Percentiles rank a stretch among this genome's conserved stretches.
These are phyloP conservation scores for Dicyrtoma fusca DNA, from an alignment of 2,888 invertebrate species.

Conservation along the genomic window DNA sequence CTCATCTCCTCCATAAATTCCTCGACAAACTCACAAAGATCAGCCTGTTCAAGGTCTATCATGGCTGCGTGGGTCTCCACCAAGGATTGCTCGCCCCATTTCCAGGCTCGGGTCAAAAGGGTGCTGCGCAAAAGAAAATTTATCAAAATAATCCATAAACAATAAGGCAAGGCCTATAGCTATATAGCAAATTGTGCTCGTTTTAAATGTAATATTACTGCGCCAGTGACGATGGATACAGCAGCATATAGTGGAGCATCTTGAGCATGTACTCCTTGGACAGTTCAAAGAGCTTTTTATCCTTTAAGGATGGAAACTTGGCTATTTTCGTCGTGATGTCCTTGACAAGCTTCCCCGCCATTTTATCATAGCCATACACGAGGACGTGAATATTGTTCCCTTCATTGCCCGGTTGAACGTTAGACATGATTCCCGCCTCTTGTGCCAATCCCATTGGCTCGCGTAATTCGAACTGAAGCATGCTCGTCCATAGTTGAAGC, in stretches of 20 bases:
- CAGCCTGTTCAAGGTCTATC: background rate
- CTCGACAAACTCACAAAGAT: background rate
- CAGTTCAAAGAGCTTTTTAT: constrained; percentile 10
- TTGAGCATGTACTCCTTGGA: constrained; percentile 31
- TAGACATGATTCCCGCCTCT: constrained; percentile 24
- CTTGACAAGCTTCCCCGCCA: constrained; percentile 18
- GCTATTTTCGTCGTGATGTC: background rate
- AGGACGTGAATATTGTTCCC: constrained; percentile 9
- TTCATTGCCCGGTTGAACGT: constrained; percentile 24
- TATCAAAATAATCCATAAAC: no score
- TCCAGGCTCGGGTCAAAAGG: constrained; percentile 19
- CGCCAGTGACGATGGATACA: constrained; percentile 19
- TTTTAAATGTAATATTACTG: no score
- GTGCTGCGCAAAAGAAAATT: no score
- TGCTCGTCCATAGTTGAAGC: constrained; percentile 15
- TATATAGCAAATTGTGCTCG: no score
- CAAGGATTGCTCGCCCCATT: constrained; percentile 30
- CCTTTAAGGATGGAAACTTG: background rate
- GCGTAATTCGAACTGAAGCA: constrained; percentile 7
- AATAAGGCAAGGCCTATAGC: no score
- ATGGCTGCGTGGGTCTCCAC: constrained; percentile 21
- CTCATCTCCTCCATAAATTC: constrained; percentile 27
- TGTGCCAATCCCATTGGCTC: constrained; percentile 15
- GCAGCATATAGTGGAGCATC: background rate
- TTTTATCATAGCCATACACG: constrained; percentile 29